phyloP scores from a whole-genome alignment of 2,113 vertebrate genomes.

The Sus scrofa region T2T-Sscrofa CM000820.6:71100001-71100500 shows the following conservation, averaged over 20 bases:
- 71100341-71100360: neutral
- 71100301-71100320: too few species aligned
- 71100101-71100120: neutral
- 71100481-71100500: neutral
- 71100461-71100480: neutral
- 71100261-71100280: neutral
- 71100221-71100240: neutral
- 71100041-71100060: neutral
- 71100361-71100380: neutral
- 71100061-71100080: neutral
- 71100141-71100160: neutral
- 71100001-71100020: neutral
- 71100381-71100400: neutral
- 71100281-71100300: neutral
- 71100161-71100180: neutral
- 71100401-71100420: conserved; percentile 7
- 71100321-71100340: neutral
- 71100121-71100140: neutral
- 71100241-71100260: neutral
- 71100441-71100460: neutral
- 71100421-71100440: neutral
- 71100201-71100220: neutral
- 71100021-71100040: neutral
- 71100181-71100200: neutral
- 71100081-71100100: neutral